Evolutionary conservation across 2,113 vertebrate species (phyloP), one percentile per base, ranked within the genome.

Genomic region (Gopherus evgoodei): DNA sequence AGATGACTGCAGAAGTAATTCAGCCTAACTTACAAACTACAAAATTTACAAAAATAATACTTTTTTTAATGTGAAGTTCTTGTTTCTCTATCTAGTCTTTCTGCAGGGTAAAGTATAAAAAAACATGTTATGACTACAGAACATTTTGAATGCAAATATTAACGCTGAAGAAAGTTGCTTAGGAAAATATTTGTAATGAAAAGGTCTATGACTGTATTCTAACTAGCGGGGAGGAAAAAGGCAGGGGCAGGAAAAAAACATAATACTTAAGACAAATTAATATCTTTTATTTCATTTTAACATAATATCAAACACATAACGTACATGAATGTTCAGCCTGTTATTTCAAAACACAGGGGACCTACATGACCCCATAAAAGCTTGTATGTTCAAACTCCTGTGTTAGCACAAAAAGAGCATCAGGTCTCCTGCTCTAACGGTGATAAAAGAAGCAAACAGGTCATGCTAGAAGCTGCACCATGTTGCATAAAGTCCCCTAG

Each of bases 211-310:
- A 8, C 7, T 12, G 2, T 78, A 85, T 78, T 24, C 21, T 78
- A 47, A 69, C 6, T 35, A 94, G 62, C 2, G 69, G 2, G 57
- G 9, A 8, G 21, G 47, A n/a, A 35, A n/a, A 50, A 65, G 2
- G 35, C 29, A 83, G 62, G 1, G 0, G 10, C 14, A 42, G 24
- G 82, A 65, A 62, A 49, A 49, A 69, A 31, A 8, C 57, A 91
- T 83, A 87, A 88, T 84, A 84, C 56, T 84, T 92, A 88, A 88
- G 91, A 13, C 29, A 94, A 93, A 93, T 62, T 2, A 50, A 3
- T 27, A 12, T 3, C 27, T 92, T 93, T 81, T 50, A 31, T 89
- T 90, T 83, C 65, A 59, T n/a, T 52, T 21, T 44, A 93, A 29
- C 6, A 17, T 4, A 25, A 54, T 76, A 84, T 65, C 87, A 76